Percentiles rank a stretch among this genome's conserved stretches.
phyloP scores from a whole-genome alignment of 2,113 vertebrate genomes.

The Eleginops maclovinus region DNA sequence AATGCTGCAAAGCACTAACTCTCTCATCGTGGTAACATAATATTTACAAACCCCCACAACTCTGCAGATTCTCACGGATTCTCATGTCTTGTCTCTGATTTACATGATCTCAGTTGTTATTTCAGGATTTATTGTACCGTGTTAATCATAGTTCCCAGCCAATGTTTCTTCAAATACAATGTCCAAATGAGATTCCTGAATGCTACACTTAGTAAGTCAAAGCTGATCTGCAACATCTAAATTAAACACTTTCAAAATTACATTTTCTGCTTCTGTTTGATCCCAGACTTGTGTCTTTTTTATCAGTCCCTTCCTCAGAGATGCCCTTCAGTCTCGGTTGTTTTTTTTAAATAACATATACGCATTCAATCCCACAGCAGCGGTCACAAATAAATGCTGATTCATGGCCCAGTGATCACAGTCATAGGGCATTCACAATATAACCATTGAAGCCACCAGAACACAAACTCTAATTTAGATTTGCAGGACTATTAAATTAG shows the following conservation, averaged over 20 bases:
- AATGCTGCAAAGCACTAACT: background rate
- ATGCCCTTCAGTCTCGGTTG: background rate
- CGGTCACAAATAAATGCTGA: background rate
- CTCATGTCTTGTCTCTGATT: background rate
- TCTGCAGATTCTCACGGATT: background rate
- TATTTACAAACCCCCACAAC: too few relatives aligned
- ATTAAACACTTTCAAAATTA: background rate
- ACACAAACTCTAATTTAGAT: background rate
- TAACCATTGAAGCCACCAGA: background rate
- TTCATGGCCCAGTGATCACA: background rate
- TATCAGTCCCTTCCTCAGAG: background rate
- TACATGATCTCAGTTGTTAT: background rate
- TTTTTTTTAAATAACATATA: background rate
- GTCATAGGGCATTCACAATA: background rate
- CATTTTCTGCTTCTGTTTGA: background rate
- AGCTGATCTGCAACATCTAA: background rate
- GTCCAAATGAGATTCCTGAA: slow-evolving; percentile 4
- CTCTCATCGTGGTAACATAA: background rate
- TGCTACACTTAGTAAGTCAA: background rate
- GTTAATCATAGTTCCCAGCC: background rate
- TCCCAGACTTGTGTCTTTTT: background rate
- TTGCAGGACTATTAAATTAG: background rate
- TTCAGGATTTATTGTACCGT: background rate
- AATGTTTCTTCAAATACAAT: background rate
- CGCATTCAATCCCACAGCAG: background rate